Evolutionary conservation across 2,113 vertebrate species (phyloP).

Genomic region (Rhynchomys soricoides): DNA sequence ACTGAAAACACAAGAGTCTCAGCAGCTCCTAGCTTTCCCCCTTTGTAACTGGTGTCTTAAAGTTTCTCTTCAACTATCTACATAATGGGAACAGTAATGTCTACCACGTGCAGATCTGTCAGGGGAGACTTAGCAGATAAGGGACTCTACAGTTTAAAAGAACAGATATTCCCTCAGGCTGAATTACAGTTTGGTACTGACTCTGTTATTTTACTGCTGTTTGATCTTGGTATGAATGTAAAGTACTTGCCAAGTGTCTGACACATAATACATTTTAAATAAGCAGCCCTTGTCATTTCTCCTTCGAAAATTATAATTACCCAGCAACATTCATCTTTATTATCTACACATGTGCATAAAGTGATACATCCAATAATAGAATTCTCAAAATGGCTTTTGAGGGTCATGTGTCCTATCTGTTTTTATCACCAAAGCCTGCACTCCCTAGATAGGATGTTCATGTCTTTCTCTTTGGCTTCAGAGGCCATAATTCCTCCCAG

Average conservation of each 20-base stretch:
- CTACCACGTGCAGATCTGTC: background rate
- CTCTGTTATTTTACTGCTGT: background rate
- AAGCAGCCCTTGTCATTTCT: slow-evolving; percentile 31
- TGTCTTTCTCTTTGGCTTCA: background rate
- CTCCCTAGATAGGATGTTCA: background rate
- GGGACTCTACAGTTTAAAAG: background rate
- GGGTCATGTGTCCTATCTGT: background rate
- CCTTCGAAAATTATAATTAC: slow-evolving; percentile 47
- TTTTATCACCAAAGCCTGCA: slow-evolving; percentile 4
- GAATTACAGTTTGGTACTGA: background rate
- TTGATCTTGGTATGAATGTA: background rate
- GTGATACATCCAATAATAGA: background rate
- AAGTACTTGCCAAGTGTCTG: background rate
- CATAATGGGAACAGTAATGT: background rate
- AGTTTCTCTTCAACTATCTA: background rate
- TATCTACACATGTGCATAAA: slow-evolving; percentile 37
- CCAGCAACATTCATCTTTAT: slow-evolving; percentile 19
- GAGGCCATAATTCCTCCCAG: background rate
- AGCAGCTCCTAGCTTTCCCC: background rate
- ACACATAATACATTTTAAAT: slow-evolving; percentile 5
- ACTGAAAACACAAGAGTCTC: background rate
- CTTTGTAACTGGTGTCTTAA: background rate
- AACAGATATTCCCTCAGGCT: background rate
- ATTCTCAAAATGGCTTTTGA: background rate
- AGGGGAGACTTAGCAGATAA: background rate